These are phyloP conservation scores for Psittacula derbiana DNA, from an alignment of 2,797 vertebrate genomes.

Conservation along the genomic window DNA sequence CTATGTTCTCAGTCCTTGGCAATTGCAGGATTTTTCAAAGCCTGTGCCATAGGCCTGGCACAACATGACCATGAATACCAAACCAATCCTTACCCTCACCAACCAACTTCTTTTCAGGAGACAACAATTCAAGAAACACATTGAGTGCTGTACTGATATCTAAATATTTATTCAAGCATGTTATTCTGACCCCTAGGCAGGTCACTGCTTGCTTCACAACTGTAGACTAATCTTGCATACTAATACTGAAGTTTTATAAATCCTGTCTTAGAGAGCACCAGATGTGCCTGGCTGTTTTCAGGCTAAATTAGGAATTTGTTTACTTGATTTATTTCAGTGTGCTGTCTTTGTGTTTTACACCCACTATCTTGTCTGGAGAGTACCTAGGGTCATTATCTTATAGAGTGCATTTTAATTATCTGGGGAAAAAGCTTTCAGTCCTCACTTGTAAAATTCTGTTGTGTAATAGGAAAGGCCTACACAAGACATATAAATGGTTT, in stretches of 20 bases:
- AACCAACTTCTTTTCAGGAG: not conserved
- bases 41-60: not conserved
- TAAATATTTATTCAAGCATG: not conserved
- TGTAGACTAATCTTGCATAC: not conserved
- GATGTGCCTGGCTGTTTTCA: not conserved
- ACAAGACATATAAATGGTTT: not conserved
- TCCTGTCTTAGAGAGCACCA: not conserved
- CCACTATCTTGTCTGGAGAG: not conserved
- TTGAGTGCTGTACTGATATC: not conserved
- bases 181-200: not conserved
- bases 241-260: not conserved
- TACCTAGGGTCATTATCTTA: not conserved
- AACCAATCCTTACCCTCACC: not conserved
- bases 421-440: not conserved
- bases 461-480: not conserved
- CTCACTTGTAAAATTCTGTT: conserved; percentile 17
- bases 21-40: not conserved
- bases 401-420: conserved; percentile 22
- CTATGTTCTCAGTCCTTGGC: not conserved
- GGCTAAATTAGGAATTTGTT: conserved; percentile 21
- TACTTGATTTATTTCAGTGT: conserved; percentile 19
- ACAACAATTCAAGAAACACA: not conserved
- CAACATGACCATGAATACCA: not conserved
- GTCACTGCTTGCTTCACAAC: not conserved
- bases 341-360: not conserved